A percentile compares a stretch with the other conserved stretches of the same genome.
These are phyloP conservation scores for Naso thynnoides DNA, from an alignment of 2,797 vertebrate species.

Conservation along the genomic window DNA sequence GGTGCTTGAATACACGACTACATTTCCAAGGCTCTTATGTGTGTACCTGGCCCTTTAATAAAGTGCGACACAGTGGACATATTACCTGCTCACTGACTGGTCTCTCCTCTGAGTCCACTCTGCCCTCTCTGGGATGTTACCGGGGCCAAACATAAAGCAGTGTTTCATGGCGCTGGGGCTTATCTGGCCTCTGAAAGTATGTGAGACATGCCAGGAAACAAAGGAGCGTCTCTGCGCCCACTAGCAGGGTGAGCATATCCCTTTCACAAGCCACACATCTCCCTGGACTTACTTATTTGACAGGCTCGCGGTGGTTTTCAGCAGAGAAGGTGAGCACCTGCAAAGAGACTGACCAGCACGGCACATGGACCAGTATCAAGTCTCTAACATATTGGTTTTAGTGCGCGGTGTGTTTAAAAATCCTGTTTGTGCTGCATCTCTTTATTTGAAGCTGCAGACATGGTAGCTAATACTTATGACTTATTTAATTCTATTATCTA, in stretches of 20 bases:
- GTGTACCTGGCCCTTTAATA: conserved; percentile 84
- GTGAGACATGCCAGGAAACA: conserved; percentile 95
- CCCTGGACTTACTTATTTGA: conserved; percentile 92
- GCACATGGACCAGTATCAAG: conserved; percentile 38
- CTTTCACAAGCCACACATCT: conserved; percentile 95
- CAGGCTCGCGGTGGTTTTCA: conserved; percentile 86
- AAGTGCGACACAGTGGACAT: conserved; percentile 78
- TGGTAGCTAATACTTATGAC: too few species aligned
- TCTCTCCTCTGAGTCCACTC: conserved; percentile 84
- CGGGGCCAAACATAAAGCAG: conserved; percentile 90
- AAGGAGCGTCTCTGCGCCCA: conserved; percentile 91
- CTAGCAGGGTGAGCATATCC: conserved; percentile 91
- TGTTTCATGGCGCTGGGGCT: conserved; percentile 91
- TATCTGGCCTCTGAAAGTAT: conserved; percentile 96
- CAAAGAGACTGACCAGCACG: conserved; percentile 83
- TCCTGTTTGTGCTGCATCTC: not conserved
- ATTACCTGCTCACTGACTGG: conserved; percentile 88
- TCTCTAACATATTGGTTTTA: not conserved
- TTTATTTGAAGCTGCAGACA: not conserved
- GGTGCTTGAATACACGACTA: conserved; percentile 81
- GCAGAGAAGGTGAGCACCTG: conserved; percentile 73
- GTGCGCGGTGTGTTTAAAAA: not conserved
- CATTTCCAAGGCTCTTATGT: conserved; percentile 80
- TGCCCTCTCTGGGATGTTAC: conserved; percentile 86
- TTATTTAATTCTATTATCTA: not conserved